Base-by-base conservation (phyloP, 2,113 vertebrate genomes). In the Daphoenositta chrysoptera region DNA sequence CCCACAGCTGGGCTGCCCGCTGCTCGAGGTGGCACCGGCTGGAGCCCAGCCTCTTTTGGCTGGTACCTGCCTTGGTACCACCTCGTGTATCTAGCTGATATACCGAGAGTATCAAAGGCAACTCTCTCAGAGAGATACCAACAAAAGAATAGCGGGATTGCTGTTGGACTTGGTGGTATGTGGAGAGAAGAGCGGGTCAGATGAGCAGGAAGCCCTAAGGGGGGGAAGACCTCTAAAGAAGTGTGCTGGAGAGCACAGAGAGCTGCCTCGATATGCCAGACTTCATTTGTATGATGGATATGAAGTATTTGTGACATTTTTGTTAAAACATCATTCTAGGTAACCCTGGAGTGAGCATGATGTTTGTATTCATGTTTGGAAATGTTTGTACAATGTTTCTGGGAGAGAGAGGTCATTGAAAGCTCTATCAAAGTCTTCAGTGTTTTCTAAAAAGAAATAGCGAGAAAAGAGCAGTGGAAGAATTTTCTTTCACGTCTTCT, bases 241-340 rank as follows among this genome's bases (percentile, higher is more conserved):
- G 71, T 16, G 33, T 82, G 51, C 73, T 82, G 61, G 56, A 79
- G 69, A 91, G 60, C 60, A 79, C 7, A 24, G 51, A 75, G 30
- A 58, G 44, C 27, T 94, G 78, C 81, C 56, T 94, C 87, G 77
- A 63, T 89, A 51, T 84, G 92, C 65, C 93, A 93, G 81, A 66
- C 15, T 24, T 68, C 42, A 28, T 94, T 95, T 86, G 45, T 81
- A 42, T 81, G 89, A 92, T 71, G 68, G 86, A 86, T 90, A 83
- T 81, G 63, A 92, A 93, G 60, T 27, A 89, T 81, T 83, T 73
- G 58, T 73, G 91, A 89, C 79, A 89, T 77, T 86, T 94, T 58
- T 93, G 89, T 92, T 95, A 93, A 93, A 95, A 70, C 56, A 73
- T 58, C 30, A 39, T 40, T 86, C 79, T 89, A 50, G 63, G 79